These are phyloP conservation scores for Dascyllus trimaculatus DNA, from an alignment of 2,113 vertebrate species.

Conservation along the genomic window DNA sequence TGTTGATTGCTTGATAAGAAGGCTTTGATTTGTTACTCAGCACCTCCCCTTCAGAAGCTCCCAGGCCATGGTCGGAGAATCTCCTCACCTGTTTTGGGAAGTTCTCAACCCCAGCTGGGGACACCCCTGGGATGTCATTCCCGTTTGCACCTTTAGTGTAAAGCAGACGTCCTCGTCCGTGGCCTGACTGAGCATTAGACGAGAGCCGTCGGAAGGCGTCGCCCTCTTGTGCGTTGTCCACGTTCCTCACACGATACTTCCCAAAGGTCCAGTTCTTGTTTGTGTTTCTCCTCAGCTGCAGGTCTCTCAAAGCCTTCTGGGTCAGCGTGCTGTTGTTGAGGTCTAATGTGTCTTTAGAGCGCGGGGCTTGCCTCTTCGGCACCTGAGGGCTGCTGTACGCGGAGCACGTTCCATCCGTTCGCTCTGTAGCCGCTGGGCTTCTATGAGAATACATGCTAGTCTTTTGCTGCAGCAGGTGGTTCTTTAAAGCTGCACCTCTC, in stretches of 20 bases:
- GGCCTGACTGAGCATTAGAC: slow-evolving; percentile 21
- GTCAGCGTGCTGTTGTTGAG: slow-evolving; percentile 63
- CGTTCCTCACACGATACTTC: slow-evolving; percentile 63
- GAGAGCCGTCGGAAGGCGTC: slow-evolving; percentile 22
- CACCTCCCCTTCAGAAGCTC: slow-evolving; percentile 9
- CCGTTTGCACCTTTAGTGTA: slow-evolving; percentile 70
- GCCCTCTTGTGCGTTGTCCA: slow-evolving; percentile 68
- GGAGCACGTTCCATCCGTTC: slow-evolving; percentile 73
- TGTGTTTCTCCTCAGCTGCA: slow-evolving; percentile 68
- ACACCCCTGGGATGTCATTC: slow-evolving; percentile 61
- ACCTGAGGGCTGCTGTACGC: slow-evolving; percentile 83
- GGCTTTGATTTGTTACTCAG: slow-evolving; percentile 45
- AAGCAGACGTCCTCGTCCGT: slow-evolving; percentile 41
- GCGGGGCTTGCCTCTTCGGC: slow-evolving; percentile 66
- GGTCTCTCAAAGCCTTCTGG: slow-evolving; percentile 68
- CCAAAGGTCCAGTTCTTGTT: slow-evolving; percentile 84
- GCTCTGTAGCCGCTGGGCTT: slow-evolving; percentile 48
- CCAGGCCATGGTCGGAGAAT: slow-evolving; percentile 43
- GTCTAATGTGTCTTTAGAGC: slow-evolving; percentile 80
- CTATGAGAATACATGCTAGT: slow-evolving; percentile 28
- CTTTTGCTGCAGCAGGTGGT: slow-evolving; percentile 73
- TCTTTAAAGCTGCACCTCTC: slow-evolving; percentile 69
- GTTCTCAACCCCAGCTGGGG: slow-evolving; percentile 29
- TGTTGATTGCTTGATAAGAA: slow-evolving; percentile 36
- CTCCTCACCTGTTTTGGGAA: slow-evolving; percentile 43